Conservation (phyloP, 2,888 invertebrate species). For the Acleris laterana region DNA sequence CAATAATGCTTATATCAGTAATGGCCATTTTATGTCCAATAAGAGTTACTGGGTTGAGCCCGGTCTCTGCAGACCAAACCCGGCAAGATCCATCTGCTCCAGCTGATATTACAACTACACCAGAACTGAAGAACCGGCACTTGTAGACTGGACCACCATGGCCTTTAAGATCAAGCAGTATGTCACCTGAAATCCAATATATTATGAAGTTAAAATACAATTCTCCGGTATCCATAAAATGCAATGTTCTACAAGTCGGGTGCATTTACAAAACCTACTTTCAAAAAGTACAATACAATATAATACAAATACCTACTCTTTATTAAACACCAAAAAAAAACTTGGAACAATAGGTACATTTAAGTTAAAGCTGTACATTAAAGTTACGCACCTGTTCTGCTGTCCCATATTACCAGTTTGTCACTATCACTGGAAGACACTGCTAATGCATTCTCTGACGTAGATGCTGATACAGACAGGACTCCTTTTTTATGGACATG, state of each 20-base stretch:
- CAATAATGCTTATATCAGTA: conserved; percentile 86
- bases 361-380: no score
- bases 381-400: conserved; percentile 76
- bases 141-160: conserved; percentile 88
- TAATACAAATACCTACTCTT: neutral
- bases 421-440: conserved; percentile 86
- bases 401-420: conserved; percentile 86
- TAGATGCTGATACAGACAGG: conserved; percentile 84
- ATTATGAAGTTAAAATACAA: neutral
- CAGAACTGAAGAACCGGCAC: conserved; percentile 89
- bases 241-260: no score
- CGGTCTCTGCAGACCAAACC: conserved; percentile 89
- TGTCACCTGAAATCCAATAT: conserved; percentile 59
- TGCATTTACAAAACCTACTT: neutral
- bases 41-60: conserved; percentile 87
- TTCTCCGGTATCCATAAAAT: no score
- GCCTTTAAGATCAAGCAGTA: conserved; percentile 81
- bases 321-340: no score
- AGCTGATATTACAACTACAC: conserved; percentile 86
- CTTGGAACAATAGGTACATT: neutral
- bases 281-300: neutral
- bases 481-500: conserved; percentile 78
- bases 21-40: conserved; percentile 87
- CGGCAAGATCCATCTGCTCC: conserved; percentile 88
- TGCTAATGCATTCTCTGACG: conserved; percentile 85